Base-by-base conservation (phyloP, 2,113 vertebrate genomes). In the Perca fluviatilis region DNA sequence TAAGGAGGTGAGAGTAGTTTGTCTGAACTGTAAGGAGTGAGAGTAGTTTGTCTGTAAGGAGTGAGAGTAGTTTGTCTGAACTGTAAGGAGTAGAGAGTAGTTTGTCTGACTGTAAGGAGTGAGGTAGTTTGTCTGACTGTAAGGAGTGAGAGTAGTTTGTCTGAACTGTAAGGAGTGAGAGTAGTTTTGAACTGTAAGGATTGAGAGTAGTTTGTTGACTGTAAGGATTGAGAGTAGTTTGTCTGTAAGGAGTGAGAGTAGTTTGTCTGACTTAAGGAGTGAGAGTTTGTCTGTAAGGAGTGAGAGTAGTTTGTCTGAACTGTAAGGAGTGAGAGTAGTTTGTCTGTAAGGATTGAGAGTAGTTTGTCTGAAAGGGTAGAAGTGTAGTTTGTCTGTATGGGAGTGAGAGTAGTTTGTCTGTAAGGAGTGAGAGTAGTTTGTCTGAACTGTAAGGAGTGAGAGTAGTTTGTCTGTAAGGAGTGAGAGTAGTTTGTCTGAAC, bases 101-200 rank as follows among this genome's bases (percentile, higher is more conserved):
- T 27, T 27, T 27, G 27, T 27, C 74, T 83, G 43, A 89, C 92
- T n/a, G n/a, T n/a, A n/a, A n/a, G n/a, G n/a, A n/a, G n/a, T n/a
- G n/a, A n/a, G n/a, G n/a, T n/a, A n/a, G n/a, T n/a, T n/a, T n/a
- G n/a, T n/a, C n/a, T n/a, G n/a, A n/a, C n/a, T n/a, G n/a, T n/a
- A 27, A 27, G 27, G 27, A 2, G 27, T 27, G 27, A 27, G 27
- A 27, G 2, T 1, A 27, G 27, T 27, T 27, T 27, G 27, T 27
- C 74, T 83, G 43, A 89, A n/a, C n/a, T n/a, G n/a, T n/a, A 27
- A 27, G 27, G 27, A 2, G 27, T 27, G 27, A 27, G 27, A 27
- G 2, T 1, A 27, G 27, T 27, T 27, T 27, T n/a, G n/a, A n/a
- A n/a, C n/a, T n/a, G n/a, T n/a, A 27, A 27, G 27, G 27, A 2